Percentiles rank a stretch among this genome's conserved stretches.
These are phyloP conservation scores for Clistopyga incitator DNA, from an alignment of 2,888 invertebrate genomes.

Conservation along the genomic window DNA sequence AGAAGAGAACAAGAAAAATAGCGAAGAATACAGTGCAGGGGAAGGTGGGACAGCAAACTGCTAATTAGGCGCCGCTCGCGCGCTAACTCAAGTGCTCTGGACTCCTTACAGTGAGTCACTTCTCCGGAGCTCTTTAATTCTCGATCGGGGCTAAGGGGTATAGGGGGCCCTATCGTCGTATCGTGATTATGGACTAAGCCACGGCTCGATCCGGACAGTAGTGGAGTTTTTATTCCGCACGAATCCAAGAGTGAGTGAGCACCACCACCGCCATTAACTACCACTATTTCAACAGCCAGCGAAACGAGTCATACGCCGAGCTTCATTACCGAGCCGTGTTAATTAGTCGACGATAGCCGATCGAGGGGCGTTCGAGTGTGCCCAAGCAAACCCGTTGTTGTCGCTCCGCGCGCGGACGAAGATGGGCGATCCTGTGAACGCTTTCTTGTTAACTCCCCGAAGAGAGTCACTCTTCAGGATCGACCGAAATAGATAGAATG, in stretches of 20 bases:
- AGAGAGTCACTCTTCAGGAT: slow-evolving; percentile 4
- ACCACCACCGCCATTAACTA: slow-evolving; percentile 27
- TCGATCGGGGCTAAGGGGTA: not conserved
- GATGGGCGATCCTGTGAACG: slow-evolving; percentile 26
- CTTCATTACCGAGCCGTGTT: slow-evolving; percentile 81
- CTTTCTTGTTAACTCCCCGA: not conserved
- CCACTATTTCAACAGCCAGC: slow-evolving; percentile 49
- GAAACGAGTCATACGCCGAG: slow-evolving; percentile 69
- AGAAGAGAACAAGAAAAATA: not conserved
- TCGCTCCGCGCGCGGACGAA: slow-evolving; percentile 45
- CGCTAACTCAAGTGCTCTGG: slow-evolving; percentile 68
- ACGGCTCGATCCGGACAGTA: slow-evolving; percentile 47
- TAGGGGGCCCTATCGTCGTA: slow-evolving; percentile 35
- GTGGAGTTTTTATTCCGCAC: slow-evolving; percentile 48
- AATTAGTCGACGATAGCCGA: slow-evolving; percentile 81
- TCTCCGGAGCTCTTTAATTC: slow-evolving; percentile 27
- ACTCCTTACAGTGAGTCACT: slow-evolving; percentile 59
- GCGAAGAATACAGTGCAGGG: slow-evolving; percentile 42
- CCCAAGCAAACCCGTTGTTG: slow-evolving; percentile 59
- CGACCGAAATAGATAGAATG: slow-evolving; percentile 24
- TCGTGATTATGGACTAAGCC: slow-evolving; percentile 54
- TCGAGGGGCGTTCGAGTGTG: slow-evolving; percentile 72
- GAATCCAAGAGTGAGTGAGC: slow-evolving; percentile 53
- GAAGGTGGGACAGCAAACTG: slow-evolving; percentile 69
- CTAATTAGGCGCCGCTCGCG: slow-evolving; percentile 81